Evolutionary conservation across 2,113 vertebrate species (phyloP).

Genomic region (Panthera leo): DNA sequence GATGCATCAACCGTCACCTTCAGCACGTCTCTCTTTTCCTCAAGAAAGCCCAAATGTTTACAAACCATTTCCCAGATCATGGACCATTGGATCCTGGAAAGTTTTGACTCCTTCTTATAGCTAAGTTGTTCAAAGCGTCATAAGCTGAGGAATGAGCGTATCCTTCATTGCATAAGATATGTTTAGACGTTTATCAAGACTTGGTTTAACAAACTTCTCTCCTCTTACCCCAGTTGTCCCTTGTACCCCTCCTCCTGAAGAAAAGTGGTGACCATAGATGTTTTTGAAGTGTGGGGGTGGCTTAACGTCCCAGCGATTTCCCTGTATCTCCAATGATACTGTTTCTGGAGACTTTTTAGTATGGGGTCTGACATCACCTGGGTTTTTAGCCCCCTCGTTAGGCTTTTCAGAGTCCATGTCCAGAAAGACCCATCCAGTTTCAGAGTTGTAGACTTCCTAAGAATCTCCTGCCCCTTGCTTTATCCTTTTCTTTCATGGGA

Average conservation of each 20-base stretch:
- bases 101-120: conserved; percentile 19
- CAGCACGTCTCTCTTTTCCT: not conserved
- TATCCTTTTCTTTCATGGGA: not conserved
- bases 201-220: conserved; percentile 28
- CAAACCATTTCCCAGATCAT: not conserved
- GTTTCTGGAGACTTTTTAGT: not conserved
- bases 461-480: not conserved
- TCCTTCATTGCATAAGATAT: not conserved
- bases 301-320: not conserved
- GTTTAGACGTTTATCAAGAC: conserved; percentile 37
- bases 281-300: not conserved
- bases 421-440: not conserved
- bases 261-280: not conserved
- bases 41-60: not conserved
- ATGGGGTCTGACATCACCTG: conserved; percentile 20
- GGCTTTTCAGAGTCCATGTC: not conserved
- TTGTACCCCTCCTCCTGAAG: not conserved
- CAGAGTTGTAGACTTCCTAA: conserved; percentile 7
- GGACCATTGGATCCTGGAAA: conserved; percentile 1
- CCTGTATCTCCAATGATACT: not conserved
- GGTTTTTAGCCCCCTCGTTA: conserved; percentile 22
- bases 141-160: not conserved
- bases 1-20: not conserved
- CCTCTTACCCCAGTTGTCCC: not conserved
- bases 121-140: not conserved